Evolutionary conservation across 2,888 invertebrate genomes (phyloP), one percentile per base, ranked within the genome.

Genomic region (Calephelis perditalis): DNA sequence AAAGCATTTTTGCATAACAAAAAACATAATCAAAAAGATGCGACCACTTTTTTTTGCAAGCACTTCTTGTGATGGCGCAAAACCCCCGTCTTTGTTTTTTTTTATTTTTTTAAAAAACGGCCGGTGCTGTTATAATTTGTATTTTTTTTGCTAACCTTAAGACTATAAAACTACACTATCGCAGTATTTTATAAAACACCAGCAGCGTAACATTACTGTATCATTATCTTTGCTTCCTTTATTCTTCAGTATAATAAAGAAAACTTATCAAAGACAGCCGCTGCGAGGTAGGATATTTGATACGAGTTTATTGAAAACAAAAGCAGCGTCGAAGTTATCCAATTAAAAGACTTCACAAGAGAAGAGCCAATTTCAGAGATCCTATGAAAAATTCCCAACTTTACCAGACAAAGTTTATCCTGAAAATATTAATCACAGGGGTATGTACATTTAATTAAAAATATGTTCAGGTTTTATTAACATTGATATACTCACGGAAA

Each of bases 311-410:
- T 52, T 52, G 52, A n/a, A 52, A 52, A 52, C 52, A 52, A 52
- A 36, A 35, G 52, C 52, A 52, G 35, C 49, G 11, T 11, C 36
- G 36, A 52, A 52, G 52, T 52, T 52, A 52, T 52, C 36, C 52
- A 52, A 52, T 52, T 52, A 52, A 52, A 52, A 52, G 52, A 52
- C 52, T 54, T 54, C 36, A 52, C 36, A 10, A 36, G 54, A 36
- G 54, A 54, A 11, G 54, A 54, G 54, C 36, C 54, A 54, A 54
- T 54, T 54, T 54, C 54, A 54, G 36, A 26, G 54, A 54, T 54
- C 54, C 54, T 54, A 11, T 54, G 54, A 54, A 54, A 54, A 54
- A 54, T 54, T 54, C n/a, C 54, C 35, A 54, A 54, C 54, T 54
- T 54, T 36, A 36, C 5, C 54, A 35, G 36, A 54, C 36, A 36